Percentiles rank a stretch among this genome's conserved stretches.
Evolutionary conservation across 2,113 vertebrate species (phyloP).

Genomic region (Bettongia penicillata): DNA sequence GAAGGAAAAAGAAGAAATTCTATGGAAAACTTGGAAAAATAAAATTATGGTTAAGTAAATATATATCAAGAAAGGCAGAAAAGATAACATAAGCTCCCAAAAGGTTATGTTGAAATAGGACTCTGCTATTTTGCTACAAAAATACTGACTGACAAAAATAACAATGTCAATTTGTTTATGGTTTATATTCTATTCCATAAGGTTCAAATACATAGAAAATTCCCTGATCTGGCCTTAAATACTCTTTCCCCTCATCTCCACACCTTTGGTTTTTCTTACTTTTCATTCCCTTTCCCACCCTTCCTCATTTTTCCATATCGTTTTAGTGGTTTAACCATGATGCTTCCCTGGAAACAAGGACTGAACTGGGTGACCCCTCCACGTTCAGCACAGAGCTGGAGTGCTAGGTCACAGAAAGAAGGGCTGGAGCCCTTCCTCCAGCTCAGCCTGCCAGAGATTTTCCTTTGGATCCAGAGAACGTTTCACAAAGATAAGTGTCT

Average conservation of each 20-base stretch:
- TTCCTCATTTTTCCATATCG: not conserved
- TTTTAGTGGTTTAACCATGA: not conserved
- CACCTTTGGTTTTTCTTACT: not conserved
- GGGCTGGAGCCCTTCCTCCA: not conserved
- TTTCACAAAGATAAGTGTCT: slow-evolving; percentile 27
- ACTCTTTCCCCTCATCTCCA: not conserved
- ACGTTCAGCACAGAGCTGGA: not conserved
- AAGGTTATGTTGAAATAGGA: slow-evolving; percentile 12
- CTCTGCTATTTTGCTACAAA: not conserved
- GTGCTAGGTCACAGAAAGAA: slow-evolving; percentile 10
- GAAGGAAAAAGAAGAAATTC: not conserved
- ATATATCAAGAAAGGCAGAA: not conserved
- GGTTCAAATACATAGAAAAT: not conserved
- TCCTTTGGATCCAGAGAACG: slow-evolving; percentile 23
- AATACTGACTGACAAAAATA: not conserved
- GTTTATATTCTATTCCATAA: not conserved
- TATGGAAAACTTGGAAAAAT: not conserved
- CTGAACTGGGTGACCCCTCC: not conserved
- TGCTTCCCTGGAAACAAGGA: not conserved
- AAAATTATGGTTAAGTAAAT: not conserved
- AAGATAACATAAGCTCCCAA: not conserved
- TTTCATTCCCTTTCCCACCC: too few relatives aligned
- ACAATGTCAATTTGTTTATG: not conserved
- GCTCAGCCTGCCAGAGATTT: slow-evolving; percentile 1
- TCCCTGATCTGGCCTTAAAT: not conserved